Evolutionary conservation across 2,797 vertebrate genomes (phyloP), one percentile per base, ranked within the genome.

Genomic region (Cacajao melanocephalus): DNA sequence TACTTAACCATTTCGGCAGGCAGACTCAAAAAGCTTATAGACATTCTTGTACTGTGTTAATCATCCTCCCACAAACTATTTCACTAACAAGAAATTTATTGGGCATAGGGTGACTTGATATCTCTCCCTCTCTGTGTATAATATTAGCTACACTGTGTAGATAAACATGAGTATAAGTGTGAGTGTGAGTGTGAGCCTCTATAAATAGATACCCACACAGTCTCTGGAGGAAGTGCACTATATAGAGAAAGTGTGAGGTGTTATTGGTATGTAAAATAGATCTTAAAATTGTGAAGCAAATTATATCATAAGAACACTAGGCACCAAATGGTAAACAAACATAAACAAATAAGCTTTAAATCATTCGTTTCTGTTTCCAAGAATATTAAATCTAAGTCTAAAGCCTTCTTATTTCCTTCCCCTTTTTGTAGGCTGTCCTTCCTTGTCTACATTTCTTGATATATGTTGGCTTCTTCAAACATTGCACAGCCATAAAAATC

Each of bases 271-370:
- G 36, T 87, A 96, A 97, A 98, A 93, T 50, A 95, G 85, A 95
- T 87, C 85, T 90, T 97, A 96, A 97, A 96, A 93, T 87, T 94
- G 70, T 91, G 93, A 96, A 96, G 90, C 70, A 95, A 93, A 96
- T 95, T 93, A 96, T 97, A 72, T 94, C 94, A 72, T 84, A 85
- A 64, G 94, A 97, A 97, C 70, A 93, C 70, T 57, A 96, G 95
- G 50, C 88, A 97, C 92, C 85, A 96, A 93, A 88, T 41, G 78
- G 87, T 92, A 97, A 97, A 94, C 93, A 97, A 97, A 96, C 50
- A 87, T 93, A 93, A 96, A 93, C 94, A 97, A 98, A 95, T 94
- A 94, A 80, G 88, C 87, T 89, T 97, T 97, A 97, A 97, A 96
- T 97, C 92, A 97, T 88, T 97, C 82, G 39, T 86, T 92, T 94